Conservation (phyloP, 2,888 invertebrate genomes). For the Troides aeacus region DNA sequence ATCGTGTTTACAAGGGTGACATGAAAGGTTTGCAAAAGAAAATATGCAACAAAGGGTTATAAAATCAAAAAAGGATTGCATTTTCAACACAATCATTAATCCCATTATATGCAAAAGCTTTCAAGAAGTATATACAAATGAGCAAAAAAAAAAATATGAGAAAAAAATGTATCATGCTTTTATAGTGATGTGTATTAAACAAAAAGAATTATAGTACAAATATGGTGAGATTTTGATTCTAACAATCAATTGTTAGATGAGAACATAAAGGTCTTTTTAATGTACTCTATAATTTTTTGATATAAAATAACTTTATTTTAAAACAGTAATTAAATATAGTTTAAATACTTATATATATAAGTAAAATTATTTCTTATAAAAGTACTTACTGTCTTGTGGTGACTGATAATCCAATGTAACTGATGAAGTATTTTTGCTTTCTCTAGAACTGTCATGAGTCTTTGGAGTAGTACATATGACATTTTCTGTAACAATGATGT, state of each 20-base stretch:
- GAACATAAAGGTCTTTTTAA: background rate
- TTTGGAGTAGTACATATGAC: conserved; percentile 66
- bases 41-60: conserved; percentile 52
- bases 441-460: conserved; percentile 58
- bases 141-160: conserved; percentile 36
- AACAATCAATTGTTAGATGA: background rate
- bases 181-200: background rate
- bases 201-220: background rate
- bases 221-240: background rate
- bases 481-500: conserved; percentile 70
- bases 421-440: conserved; percentile 58
- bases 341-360: background rate
- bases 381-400: conserved; percentile 73
- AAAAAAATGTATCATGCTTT: background rate
- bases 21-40: conserved; percentile 67
- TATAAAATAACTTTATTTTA: background rate
- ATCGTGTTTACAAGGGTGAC: conserved; percentile 71
- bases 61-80: conserved; percentile 73
- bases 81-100: conserved; percentile 76
- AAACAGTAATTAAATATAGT: background rate
- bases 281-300: background rate
- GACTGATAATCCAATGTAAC: conserved; percentile 63
- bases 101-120: conserved; percentile 34
- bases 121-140: conserved; percentile 45
- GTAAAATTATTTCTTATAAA: background rate